Percentiles rank a stretch among this genome's conserved stretches.
Evolutionary conservation across 1,140 invertebrate genomes (phyloP).

Genomic region (Zaprionus nigranus): DNA sequence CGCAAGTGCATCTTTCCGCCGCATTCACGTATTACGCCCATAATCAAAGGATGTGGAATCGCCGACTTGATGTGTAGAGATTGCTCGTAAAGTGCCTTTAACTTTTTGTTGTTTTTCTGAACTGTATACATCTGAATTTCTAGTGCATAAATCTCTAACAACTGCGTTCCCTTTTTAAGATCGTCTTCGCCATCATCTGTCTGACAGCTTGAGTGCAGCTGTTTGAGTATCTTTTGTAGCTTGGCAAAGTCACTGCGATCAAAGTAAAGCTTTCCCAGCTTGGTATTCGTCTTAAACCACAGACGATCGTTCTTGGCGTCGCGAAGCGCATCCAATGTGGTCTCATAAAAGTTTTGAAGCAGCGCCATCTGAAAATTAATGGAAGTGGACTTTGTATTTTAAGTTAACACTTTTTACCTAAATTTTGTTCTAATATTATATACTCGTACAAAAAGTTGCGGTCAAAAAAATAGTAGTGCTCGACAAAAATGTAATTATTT

Average conservation of each 20-base stretch:
- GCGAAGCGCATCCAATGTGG: constrained; percentile 98
- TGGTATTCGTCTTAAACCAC: constrained; percentile 99
- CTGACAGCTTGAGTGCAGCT: constrained; percentile 98
- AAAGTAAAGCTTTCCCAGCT: constrained; percentile 99
- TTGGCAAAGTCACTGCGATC: constrained; percentile 98
- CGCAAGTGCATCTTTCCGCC: constrained; percentile 99
- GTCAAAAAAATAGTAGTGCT: too few relatives aligned
- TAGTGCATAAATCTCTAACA: constrained; percentile 99
- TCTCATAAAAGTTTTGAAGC: constrained; percentile 99
- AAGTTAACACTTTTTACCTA: background rate
- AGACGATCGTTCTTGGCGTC: constrained; percentile 99
- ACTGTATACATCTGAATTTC: constrained; percentile 99
- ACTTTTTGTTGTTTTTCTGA: constrained; percentile 99
- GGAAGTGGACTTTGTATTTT: background rate
- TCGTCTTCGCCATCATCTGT: constrained; percentile 99
- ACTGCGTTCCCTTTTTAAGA: constrained; percentile 98
- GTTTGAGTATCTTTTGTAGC: constrained; percentile 98
- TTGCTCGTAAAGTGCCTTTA: constrained; percentile 99
- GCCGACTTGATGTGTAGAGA: constrained; percentile 99
- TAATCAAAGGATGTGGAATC: constrained; percentile 99
- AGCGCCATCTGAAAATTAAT: constrained; percentile 94
- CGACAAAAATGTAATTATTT: too few relatives aligned
- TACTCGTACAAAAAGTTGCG: too few relatives aligned
- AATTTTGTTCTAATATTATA: too few relatives aligned
- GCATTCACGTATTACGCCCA: constrained; percentile 99